Conservation (phyloP, 2,888 invertebrate species). For the Cerastis leucographa region DNA sequence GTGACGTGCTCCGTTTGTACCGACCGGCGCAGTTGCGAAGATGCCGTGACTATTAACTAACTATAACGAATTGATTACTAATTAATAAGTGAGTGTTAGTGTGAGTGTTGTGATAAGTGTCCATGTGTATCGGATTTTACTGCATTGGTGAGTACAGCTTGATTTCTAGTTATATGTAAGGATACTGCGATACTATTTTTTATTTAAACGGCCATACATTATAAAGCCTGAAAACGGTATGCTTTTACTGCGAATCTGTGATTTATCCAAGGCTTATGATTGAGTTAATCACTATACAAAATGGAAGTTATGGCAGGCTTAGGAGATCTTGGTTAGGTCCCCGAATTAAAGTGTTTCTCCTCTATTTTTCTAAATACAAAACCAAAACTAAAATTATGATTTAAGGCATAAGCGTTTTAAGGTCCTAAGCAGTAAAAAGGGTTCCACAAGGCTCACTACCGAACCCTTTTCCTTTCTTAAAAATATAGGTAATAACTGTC, state of each 20-base stretch:
- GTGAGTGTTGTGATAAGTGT: constrained; percentile 65
- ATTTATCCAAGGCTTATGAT: constrained; percentile 10
- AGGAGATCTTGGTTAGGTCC: neutral
- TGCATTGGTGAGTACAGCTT: constrained; percentile 58
- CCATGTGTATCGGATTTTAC: constrained; percentile 54
- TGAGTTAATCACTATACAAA: neutral
- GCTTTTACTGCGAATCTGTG: constrained; percentile 5
- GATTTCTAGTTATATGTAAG: neutral
- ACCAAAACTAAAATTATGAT: neutral
- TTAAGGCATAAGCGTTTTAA: neutral
- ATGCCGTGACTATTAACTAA: constrained; percentile 64
- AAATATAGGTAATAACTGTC: neutral
- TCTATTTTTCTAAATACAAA: neutral
- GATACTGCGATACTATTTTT: neutral
- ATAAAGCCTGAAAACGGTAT: neutral
- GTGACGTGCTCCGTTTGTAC: constrained; percentile 56
- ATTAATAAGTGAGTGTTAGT: constrained; percentile 63
- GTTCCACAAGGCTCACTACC: constrained; percentile 9
- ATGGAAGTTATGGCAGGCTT: neutral
- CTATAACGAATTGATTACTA: constrained; percentile 62
- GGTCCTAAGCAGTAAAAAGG: neutral
- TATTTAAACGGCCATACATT: neutral
- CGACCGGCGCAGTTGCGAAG: constrained; percentile 48
- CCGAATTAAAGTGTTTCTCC: no score
- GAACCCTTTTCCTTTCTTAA: neutral